Conservation (phyloP, 2,888 invertebrate species). For the Operophtera brumata region DNA sequence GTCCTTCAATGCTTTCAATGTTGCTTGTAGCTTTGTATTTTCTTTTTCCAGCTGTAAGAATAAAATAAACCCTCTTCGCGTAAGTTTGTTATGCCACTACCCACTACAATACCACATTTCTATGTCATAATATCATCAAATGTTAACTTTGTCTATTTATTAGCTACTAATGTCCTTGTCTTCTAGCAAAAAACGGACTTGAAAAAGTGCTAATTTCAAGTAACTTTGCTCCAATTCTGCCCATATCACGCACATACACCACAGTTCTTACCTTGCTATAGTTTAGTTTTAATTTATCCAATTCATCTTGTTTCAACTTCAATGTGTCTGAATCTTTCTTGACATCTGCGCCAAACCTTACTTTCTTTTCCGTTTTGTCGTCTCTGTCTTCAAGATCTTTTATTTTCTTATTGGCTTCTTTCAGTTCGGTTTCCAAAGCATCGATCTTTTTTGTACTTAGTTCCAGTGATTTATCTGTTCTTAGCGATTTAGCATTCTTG, state of each 20-base stretch:
- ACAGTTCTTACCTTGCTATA: slow-evolving; percentile 63
- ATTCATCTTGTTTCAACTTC: slow-evolving; percentile 74
- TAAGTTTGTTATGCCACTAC: too few relatives aligned
- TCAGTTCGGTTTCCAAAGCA: slow-evolving; percentile 82
- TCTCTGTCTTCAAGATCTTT: slow-evolving; percentile 78
- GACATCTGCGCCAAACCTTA: slow-evolving; percentile 66
- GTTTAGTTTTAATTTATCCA: slow-evolving; percentile 79
- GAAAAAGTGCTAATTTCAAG: too few relatives aligned
- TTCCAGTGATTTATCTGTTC: slow-evolving; percentile 78
- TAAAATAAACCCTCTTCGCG: background rate
- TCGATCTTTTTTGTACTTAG: slow-evolving; percentile 82
- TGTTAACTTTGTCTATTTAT: too few relatives aligned
- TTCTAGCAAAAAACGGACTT: too few relatives aligned
- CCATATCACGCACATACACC: too few relatives aligned
- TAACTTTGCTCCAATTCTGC: too few relatives aligned
- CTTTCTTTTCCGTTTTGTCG: slow-evolving; percentile 77
- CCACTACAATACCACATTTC: too few relatives aligned
- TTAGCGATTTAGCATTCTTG: slow-evolving; percentile 77
- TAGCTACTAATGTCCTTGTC: too few relatives aligned
- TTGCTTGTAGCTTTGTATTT: slow-evolving; percentile 82
- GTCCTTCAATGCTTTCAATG: slow-evolving; percentile 84
- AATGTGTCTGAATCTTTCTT: slow-evolving; percentile 69
- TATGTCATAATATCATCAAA: too few relatives aligned
- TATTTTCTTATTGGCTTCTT: slow-evolving; percentile 80
- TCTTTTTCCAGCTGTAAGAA: slow-evolving; percentile 80